Conservation (phyloP, 2,797 vertebrate genomes). For the Eptatretus atami region DNA sequence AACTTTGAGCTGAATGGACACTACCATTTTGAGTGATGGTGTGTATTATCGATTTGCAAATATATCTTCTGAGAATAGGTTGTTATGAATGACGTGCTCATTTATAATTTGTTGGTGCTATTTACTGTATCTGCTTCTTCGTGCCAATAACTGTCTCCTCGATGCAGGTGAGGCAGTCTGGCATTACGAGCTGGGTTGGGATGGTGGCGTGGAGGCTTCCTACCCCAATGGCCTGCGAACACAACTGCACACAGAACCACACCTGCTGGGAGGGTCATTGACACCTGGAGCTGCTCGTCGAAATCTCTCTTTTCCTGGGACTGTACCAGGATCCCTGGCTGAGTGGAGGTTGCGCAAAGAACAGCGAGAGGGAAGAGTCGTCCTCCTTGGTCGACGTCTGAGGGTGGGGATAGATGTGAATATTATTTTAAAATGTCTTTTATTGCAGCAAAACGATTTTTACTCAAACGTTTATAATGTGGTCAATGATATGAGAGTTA, state of each 20-base stretch:
- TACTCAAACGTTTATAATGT: too few relatives aligned
- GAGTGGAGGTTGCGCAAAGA: conserved; percentile 95
- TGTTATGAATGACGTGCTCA: too few relatives aligned
- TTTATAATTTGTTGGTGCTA: too few relatives aligned
- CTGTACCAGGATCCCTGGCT: conserved; percentile 69
- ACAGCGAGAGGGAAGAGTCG: conserved; percentile 64
- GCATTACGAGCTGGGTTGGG: background rate
- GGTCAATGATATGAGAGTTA: too few relatives aligned
- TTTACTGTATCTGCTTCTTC: too few relatives aligned
- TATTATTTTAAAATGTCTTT: too few relatives aligned
- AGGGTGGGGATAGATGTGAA: conserved; percentile 24
- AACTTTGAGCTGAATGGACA: too few relatives aligned
- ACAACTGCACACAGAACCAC: background rate
- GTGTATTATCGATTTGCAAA: too few relatives aligned
- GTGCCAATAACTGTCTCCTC: background rate
- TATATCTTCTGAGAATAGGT: too few relatives aligned
- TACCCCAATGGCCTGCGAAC: background rate
- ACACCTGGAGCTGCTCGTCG: conserved; percentile 52
- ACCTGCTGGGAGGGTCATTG: background rate
- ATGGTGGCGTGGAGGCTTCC: background rate
- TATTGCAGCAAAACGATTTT: too few relatives aligned
- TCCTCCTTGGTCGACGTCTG: conserved; percentile 76
- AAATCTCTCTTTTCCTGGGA: conserved; percentile 79
- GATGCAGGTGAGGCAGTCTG: background rate
- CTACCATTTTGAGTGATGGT: too few relatives aligned